Evolutionary conservation across 2,888 invertebrate species (phyloP), one percentile per base, ranked within the genome.

Genomic region (Calameuta pallipes): DNA sequence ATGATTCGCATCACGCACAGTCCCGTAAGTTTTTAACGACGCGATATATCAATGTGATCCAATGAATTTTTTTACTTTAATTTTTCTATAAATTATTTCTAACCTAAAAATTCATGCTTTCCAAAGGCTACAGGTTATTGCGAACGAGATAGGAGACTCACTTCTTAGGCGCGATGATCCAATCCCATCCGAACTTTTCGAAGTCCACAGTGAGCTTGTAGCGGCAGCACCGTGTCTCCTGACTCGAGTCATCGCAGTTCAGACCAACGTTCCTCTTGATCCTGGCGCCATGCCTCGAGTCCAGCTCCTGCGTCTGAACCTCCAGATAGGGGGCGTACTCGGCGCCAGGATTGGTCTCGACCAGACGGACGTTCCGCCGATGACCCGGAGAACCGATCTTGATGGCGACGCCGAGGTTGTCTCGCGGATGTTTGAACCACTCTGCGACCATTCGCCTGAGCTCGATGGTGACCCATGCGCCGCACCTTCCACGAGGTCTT

Each of bases 161-260:
- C 86, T 95, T 94, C 88, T 97, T 97, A 0, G 99, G 99, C 0
- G 98, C 98, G 80, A 99, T 97, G 87, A 99, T 97, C 96, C 98
- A 99, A 90, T 98, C 97, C 98, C 98, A 99, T 36, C 98, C 98
- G 90, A 99, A 98, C 89, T 96, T 95, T 85, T 97, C 96, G 91
- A 99, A 99, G 93, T 98, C 97, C 30, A 99, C 97, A 23, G 95
- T 95, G 73, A 99, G 93, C 0, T 98, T 98, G 92, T 98, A 98
- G 6, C 98, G 95, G 90, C 99, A 99, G 92, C 99, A 99, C 74
- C 97, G 94, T 37, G 95, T 94, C 88, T 98, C 97, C 84, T 95
- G 94, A 13, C 95, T 95, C 84, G 94, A 94, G 86, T 97, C 97
- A 78, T 96, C 95, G 92, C 98, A 98, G 90, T 96, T 96, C 88